Conservation (phyloP, 2,888 invertebrate species). For the Philereme transversata region DNA sequence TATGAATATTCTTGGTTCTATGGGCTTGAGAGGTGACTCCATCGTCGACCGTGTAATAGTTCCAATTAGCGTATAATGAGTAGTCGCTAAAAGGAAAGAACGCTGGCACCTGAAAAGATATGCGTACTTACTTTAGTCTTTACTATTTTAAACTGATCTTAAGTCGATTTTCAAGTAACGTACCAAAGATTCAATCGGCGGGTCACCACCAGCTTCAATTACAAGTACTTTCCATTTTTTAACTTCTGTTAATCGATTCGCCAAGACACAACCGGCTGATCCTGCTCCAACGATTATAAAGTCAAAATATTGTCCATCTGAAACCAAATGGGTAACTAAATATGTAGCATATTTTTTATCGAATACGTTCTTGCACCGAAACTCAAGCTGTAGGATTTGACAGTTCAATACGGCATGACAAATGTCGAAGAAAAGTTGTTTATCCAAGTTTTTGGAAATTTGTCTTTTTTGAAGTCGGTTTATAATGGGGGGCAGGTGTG, state of each 20-base stretch:
- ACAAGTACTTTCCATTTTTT: conserved; percentile 1
- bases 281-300: conserved; percentile 7
- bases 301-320: conserved; percentile 6
- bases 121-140: neutral
- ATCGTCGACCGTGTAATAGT: conserved; percentile 41
- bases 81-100: conserved; percentile 7
- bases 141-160: neutral
- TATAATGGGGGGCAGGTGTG: too few species aligned
- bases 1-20: conserved; percentile 37
- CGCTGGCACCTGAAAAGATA: neutral
- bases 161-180: neutral
- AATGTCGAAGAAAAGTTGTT: too few species aligned
- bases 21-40: conserved; percentile 42
- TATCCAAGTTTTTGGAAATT: too few species aligned
- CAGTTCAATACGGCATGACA: too few species aligned
- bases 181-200: conserved; percentile 6
- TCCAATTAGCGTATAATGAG: conserved; percentile 41
- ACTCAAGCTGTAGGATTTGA: too few species aligned
- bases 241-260: conserved; percentile 4
- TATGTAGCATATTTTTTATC: too few species aligned
- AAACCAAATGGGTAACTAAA: neutral
- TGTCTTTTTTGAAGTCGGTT: too few species aligned
- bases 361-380: too few species aligned
- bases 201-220: conserved; percentile 6
- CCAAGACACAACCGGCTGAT: conserved; percentile 3